These are phyloP conservation scores for Drosophila yooni DNA, from an alignment of 2,888 invertebrate species.

Conservation along the genomic window DNA sequence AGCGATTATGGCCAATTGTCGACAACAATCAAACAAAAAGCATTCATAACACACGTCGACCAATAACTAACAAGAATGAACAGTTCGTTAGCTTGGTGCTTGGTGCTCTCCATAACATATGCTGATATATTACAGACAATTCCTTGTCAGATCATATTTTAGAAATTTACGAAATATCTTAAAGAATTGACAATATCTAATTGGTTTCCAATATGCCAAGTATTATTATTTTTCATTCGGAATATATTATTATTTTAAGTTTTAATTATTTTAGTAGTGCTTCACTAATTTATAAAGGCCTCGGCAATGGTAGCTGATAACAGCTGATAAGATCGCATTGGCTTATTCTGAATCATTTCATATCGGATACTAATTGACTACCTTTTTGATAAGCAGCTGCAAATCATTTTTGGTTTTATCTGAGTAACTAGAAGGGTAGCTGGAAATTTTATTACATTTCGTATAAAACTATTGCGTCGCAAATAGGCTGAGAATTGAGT, in stretches of 20 bases:
- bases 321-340: conserved; percentile 19
- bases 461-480: conserved; percentile 21
- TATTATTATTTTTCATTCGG: not conserved
- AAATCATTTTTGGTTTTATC: conserved; percentile 6
- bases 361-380: conserved; percentile 24
- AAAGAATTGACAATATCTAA: not conserved
- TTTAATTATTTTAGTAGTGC: not conserved
- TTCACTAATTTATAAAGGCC: not conserved
- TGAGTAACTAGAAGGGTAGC: not conserved
- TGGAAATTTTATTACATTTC: conserved; percentile 26
- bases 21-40: conserved; percentile 39
- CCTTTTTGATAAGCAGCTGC: conserved; percentile 19
- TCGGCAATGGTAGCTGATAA: not conserved
- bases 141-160: not conserved
- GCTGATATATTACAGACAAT: not conserved
- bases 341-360: conserved; percentile 2
- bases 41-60: conserved; percentile 22
- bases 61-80: conserved; percentile 1
- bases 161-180: not conserved
- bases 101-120: not conserved
- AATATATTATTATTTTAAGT: not conserved
- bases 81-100: not conserved
- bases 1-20: conserved; percentile 60
- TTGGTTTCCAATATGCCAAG: not conserved
- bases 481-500: conserved; percentile 27